A percentile compares a stretch with the other conserved stretches of the same genome.
These are phyloP conservation scores for Pangasianodon hypophthalmus DNA, from an alignment of 2,113 vertebrate genomes.

Conservation along the genomic window DNA sequence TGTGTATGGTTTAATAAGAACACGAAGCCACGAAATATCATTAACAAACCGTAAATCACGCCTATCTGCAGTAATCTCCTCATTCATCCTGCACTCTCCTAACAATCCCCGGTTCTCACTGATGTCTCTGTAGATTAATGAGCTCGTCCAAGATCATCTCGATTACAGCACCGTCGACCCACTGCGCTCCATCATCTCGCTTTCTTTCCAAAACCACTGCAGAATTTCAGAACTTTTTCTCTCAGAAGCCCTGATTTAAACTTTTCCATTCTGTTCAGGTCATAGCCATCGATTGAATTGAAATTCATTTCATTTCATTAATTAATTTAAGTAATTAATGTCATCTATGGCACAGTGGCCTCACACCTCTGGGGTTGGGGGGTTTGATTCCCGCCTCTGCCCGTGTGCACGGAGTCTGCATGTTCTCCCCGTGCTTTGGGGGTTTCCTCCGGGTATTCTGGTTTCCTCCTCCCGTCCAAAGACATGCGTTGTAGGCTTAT, in stretches of 20 bases:
- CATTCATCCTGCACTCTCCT: slow-evolving; percentile 52
- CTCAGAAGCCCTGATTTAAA: neutral
- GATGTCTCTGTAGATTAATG: slow-evolving; percentile 64
- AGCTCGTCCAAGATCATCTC: slow-evolving; percentile 65
- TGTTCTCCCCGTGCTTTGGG: too few species aligned
- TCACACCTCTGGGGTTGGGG: too few species aligned
- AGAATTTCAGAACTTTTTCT: slow-evolving; percentile 28
- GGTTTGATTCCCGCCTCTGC: too few species aligned
- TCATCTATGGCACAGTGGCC: neutral
- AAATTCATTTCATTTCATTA: neutral
- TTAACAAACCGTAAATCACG: slow-evolving; percentile 52
- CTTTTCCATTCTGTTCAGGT: neutral
- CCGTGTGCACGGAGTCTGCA: too few species aligned
- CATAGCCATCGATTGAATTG: neutral
- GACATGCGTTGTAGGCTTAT: too few species aligned
- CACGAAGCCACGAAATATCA: slow-evolving; percentile 21
- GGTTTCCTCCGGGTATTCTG: too few species aligned
- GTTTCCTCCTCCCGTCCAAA: too few species aligned
- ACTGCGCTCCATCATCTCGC: slow-evolving; percentile 49
- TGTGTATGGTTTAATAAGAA: slow-evolving; percentile 53
- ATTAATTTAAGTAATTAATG: neutral
- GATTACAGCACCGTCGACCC: slow-evolving; percentile 54
- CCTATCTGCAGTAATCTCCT: slow-evolving; percentile 60
- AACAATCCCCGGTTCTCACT: slow-evolving; percentile 48
- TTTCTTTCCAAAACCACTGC: slow-evolving; percentile 50